phyloP scores from a whole-genome alignment of 2,888 invertebrate species.

The Gandaritis pyraliata region DNA sequence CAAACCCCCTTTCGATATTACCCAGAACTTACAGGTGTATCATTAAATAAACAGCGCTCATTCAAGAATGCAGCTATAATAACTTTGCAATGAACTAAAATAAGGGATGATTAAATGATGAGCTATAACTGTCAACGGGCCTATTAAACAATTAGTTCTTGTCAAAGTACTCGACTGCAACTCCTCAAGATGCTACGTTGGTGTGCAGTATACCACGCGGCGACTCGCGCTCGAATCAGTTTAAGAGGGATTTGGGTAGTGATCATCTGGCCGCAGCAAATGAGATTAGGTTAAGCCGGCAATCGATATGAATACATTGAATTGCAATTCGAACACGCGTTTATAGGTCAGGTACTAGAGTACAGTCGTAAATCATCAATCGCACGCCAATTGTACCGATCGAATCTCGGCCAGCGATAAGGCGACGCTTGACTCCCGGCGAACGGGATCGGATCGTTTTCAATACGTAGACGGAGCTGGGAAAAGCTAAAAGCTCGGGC shows the following conservation, averaged over 20 bases:
- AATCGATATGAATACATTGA: conserved; percentile 36
- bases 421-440: conserved; percentile 44
- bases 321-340: conserved; percentile 49
- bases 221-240: no score
- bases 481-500: conserved; percentile 61
- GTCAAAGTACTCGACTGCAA: background rate
- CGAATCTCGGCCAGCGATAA: conserved; percentile 68
- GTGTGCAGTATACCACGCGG: no score
- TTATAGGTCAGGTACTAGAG: conserved; percentile 54
- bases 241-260: background rate
- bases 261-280: background rate
- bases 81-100: conserved; percentile 25
- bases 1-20: background rate
- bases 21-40: background rate
- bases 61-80: conserved; percentile 8
- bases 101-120: conserved; percentile 30
- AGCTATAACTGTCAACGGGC: conserved; percentile 29
- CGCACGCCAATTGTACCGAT: conserved; percentile 61
- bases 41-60: background rate
- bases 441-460: conserved; percentile 48
- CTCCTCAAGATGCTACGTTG: background rate
- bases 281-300: conserved; percentile 9
- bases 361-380: conserved; percentile 57
- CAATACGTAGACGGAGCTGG: conserved; percentile 53
- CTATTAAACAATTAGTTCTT: conserved; percentile 36